phyloP scores from a whole-genome alignment of 1,140 invertebrate genomes.

The Nasonia vitripennis region DNA sequence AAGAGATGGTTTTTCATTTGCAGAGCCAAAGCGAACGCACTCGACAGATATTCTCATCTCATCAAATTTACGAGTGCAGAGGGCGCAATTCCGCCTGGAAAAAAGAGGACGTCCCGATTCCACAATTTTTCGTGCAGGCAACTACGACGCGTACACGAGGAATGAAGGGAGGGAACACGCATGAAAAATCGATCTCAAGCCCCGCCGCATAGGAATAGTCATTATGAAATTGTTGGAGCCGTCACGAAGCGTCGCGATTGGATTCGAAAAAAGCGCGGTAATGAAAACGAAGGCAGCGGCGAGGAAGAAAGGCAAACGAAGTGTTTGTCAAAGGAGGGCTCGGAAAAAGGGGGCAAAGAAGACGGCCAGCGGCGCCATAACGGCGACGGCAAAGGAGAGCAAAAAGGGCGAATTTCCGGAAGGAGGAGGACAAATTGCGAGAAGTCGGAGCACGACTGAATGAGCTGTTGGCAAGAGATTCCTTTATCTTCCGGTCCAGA shows the following conservation, averaged over 20 bases:
- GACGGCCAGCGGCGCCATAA: background rate
- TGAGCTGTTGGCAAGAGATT: background rate
- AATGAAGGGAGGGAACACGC: background rate
- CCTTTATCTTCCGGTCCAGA: background rate
- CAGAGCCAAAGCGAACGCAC: background rate
- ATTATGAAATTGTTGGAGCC: background rate
- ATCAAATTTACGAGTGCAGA: background rate
- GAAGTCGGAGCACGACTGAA: background rate
- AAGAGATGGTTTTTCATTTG: background rate
- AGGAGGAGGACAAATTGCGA: background rate
- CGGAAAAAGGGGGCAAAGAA: background rate
- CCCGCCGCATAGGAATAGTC: too few relatives aligned
- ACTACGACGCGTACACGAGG: background rate
- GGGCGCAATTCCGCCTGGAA: background rate
- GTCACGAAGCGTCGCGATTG: background rate
- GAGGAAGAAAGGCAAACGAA: background rate
- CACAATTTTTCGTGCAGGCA: background rate
- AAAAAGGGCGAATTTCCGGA: background rate
- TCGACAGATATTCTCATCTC: background rate
- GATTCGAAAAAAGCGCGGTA: background rate
- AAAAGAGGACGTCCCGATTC: background rate
- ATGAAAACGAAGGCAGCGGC: background rate
- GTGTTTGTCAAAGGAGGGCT: background rate
- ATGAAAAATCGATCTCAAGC: background rate
- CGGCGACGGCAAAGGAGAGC: background rate